Evolutionary conservation across 2,888 invertebrate species (phyloP), one percentile per base, ranked within the genome.

Genomic region (Aphidius colemani): DNA sequence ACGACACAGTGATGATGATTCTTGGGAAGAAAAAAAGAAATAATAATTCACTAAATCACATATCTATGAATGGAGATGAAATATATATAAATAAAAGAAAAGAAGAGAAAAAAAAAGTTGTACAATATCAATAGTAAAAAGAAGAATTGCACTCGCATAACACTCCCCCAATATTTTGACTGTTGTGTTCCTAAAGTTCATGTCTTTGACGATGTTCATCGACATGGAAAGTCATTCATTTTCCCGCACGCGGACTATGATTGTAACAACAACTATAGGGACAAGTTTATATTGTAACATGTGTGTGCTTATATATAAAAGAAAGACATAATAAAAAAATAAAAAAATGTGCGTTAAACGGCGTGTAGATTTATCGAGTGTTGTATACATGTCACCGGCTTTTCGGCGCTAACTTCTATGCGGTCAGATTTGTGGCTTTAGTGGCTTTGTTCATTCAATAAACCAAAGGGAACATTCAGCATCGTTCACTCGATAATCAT

Each of bases 101-200:
- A 30, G 5, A 30, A 30, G 5, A 30, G 4, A 43, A 48, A 8
- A 10, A 59, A 41, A 40, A 3, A n/a, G 7, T n/a, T 9, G 13
- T 18, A 46, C 3, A 51, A 55, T n/a, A 39, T 18, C 40, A 9
- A 13, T 53, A 40, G 51, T 40, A 53, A 61, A 53, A 60, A 61
- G 62, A 61, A 63, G 57, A 67, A 3, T 8, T 60, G 60, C 55
- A 66, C 46, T 53, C 63, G 63, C 69, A 65, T 69, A 69, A 44
- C 75, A 80, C 81, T 80, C 81, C 81, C 79, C 78, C 81, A 81
- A 81, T 81, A 81, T 81, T 81, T 78, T 81, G 81, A 81, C 81
- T 79, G 78, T 74, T 75, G 78, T 78, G 79, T 80, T 79, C 79
- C 78, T 79, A 77, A 67, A 60, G 53, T 62, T 72, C 73, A 67